Evolutionary conservation across 2,113 vertebrate genomes (phyloP), one percentile per base, ranked within the genome.

Genomic region (Hyperoodon ampullatus): DNA sequence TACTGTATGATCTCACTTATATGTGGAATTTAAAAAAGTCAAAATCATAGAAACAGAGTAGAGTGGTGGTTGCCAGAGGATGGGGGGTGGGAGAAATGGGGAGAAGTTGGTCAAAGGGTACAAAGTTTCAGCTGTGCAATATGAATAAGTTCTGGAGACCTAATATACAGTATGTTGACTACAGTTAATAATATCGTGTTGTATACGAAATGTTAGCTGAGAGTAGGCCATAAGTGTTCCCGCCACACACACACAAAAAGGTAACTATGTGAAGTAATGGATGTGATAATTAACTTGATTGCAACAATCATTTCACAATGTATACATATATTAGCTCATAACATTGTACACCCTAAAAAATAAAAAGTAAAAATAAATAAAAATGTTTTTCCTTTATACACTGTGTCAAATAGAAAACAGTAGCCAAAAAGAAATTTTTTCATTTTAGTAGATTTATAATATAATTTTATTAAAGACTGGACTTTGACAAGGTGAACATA

Each of bases 381-480:
- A 90, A n/a, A 18, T 53, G 28, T 33, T 68, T 30, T 68, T 10
- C 61, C 33, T 44, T 94, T 74, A 35, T 6, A 90, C 80, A 2
- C 14, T 47, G 44, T n/a, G 8, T 90, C 24, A 44, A 93, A 47
- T 68, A 81, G 47, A 83, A 93, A 87, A 82, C 19, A 82, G 28
- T 83, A 63, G 61, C 14, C 30, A 39, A 42, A 33, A 72, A 77
- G 28, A 61, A 70, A 89, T 19, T 6, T 86, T 78, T 6, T 94
- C 6, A 65, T 88, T 95, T 88, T 42, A 77, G 60, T 92, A 68
- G 30, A 78, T 84, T 86, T 65, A 6, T 12, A 88, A 44, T n/a
- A 24, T 39, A 60, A 50, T 91, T 80, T 93, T 72, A 80, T 74
- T 87, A 80, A 90, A 94, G 83, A 61, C 19, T 91, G 44, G 58